Evolutionary conservation across 2,888 invertebrate species (phyloP).

Genomic region (Heteromurus nitidus): DNA sequence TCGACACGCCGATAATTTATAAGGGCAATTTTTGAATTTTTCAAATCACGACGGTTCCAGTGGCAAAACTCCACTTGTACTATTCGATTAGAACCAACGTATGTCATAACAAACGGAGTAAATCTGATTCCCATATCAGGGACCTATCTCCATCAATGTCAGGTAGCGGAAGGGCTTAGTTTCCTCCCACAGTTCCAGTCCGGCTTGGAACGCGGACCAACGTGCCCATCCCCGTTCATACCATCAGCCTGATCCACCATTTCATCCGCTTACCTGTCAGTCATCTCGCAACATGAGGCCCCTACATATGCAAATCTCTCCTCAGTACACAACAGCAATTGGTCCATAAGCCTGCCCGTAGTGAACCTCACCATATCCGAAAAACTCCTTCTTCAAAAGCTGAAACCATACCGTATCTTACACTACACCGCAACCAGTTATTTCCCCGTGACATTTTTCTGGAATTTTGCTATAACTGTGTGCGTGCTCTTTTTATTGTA

Average conservation of each 20-base stretch:
- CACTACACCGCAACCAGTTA: constrained; percentile 12
- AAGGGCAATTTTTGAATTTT: not conserved
- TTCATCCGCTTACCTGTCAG: not conserved
- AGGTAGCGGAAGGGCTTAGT: constrained; percentile 14
- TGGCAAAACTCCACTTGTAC: constrained; percentile 38
- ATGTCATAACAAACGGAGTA: not conserved
- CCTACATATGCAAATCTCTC: constrained; percentile 29
- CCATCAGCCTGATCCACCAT: constrained; percentile 34
- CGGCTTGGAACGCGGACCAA: not conserved
- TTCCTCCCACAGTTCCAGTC: constrained; percentile 32
- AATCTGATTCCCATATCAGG: constrained; percentile 32
- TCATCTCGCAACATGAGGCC: constrained; percentile 28
- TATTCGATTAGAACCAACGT: constrained; percentile 22
- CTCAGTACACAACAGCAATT: constrained; percentile 30
- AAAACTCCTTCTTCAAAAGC: not conserved
- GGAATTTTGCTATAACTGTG: constrained; percentile 5
- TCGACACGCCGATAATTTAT: constrained; percentile 25
- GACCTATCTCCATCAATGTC: constrained; percentile 34
- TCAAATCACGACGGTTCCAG: constrained; percentile 13
- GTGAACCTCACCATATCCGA: constrained; percentile 28
- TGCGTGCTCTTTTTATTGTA: not conserved
- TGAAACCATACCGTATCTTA: constrained; percentile 13
- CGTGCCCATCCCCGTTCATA: constrained; percentile 22
- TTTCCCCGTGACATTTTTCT: constrained; percentile 2
- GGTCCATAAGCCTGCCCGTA: constrained; percentile 3